These are phyloP conservation scores for Toxotes jaculatrix DNA, from an alignment of 2,113 vertebrate genomes.

Conservation along the genomic window DNA sequence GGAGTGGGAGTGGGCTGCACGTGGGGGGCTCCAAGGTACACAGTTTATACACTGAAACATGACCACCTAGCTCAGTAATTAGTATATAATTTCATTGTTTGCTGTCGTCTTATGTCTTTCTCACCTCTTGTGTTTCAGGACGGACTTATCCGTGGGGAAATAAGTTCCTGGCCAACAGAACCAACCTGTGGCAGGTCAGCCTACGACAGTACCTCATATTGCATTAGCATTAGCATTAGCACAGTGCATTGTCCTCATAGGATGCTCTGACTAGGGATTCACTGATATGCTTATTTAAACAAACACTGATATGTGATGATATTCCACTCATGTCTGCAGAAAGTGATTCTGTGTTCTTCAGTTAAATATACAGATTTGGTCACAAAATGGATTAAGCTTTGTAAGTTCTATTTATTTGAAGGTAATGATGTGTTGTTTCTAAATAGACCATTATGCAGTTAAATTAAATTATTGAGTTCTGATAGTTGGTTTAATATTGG, in stretches of 20 bases:
- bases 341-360: not conserved
- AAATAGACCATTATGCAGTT: not conserved
- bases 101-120: not conserved
- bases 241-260: not conserved
- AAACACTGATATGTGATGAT: not conserved
- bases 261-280: not conserved
- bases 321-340: not conserved
- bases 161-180: conserved; percentile 91
- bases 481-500: too few species aligned
- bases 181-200: conserved; percentile 96
- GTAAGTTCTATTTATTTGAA: not conserved
- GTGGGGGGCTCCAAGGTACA: conserved; percentile 91
- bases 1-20: conserved; percentile 97
- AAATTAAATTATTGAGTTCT: not conserved
- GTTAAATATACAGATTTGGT: not conserved
- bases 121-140: conserved; percentile 78
- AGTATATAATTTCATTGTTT: not conserved
- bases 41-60: not conserved
- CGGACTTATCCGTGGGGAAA: conserved; percentile 95
- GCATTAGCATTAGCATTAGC: not conserved
- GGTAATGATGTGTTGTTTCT: too few species aligned
- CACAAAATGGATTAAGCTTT: not conserved
- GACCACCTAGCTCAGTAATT: not conserved
- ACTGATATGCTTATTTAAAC: not conserved
- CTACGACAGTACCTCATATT: not conserved